Evolutionary conservation across 2,888 invertebrate species (phyloP), one percentile per base, ranked within the genome.

Genomic region (Polydrusus pterygomalis): DNA sequence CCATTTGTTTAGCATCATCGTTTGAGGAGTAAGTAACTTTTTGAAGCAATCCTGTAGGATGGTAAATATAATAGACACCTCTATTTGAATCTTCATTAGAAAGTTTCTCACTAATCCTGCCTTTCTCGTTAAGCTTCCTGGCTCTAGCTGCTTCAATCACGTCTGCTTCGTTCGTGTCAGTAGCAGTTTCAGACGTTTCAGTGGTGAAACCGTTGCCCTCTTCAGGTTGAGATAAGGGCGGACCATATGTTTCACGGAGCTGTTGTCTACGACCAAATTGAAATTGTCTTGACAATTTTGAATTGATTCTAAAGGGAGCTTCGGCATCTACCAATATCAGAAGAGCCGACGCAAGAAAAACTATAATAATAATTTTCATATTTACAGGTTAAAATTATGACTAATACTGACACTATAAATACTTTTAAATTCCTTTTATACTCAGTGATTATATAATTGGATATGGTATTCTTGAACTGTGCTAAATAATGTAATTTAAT

Each of bases 31-130:
- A 93, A 80, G 89, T 90, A 15, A 93, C 91, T 72, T 90, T 89
- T 81, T 93, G 93, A 5, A 93, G 88, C 78, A 91, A 89, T 2
- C 92, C 90, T 74, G 89, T 89, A 2, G 92, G 92, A 77, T 93
- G 88, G 45, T 92, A 89, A 9, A 93, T 89, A 84, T 92, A 93
- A 85, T 93, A 93, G 34, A 91, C 90, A 8, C 92, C 92, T 80
- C 89, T 82, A n/a, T 38, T 30, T 54, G 20, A 6, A 30, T 17
- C n/a, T 0, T 64, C 25, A 15, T 30, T 11, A 2, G 15, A 5
- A 8, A 60, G n/a, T 34, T 67, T 68, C 10, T 45, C 80, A 10
- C 70, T 63, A 20, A 7, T 30, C 6, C 11, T 72, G 15, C 74
- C 15, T 49, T 75, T 70, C 62, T 71, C 76, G 34, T 72, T 73